Evolutionary conservation across 2,113 vertebrate species (phyloP), one percentile per base, ranked within the genome.

Genomic region (Fulmarus glacialis): DNA sequence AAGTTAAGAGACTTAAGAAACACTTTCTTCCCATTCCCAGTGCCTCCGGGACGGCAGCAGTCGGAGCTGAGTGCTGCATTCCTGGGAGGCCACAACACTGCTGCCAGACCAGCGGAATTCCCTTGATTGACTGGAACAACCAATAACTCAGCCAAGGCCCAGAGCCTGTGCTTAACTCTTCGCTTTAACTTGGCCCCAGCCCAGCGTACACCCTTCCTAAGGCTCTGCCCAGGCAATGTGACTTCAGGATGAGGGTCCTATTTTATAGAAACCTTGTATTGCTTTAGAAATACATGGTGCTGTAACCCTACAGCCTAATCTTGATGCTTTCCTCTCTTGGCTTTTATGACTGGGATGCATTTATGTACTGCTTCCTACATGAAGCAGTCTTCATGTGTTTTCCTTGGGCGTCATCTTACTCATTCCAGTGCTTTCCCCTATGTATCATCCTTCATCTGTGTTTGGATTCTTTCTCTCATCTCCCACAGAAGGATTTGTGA

Each of bases 271-370:
- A 36, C 21, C 26, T 50, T 14, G 24, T 13, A 3, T 34, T 68
- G 34, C 43, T 68, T 62, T 45, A 29, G 68, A 56, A 60, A 5
- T 9, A 1, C 0, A 15, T 7, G 5, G 14, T 6, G 29, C 32
- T 60, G 58, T 34, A 50, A 60, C 36, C 12, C n/a, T 56, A 34
- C 20, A 52, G 17, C 52, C 67, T 48, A 12, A 70, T 30, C 62
- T 40, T 23, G 55, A 8, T 73, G 63, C 24, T 67, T 79, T 79
- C 47, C 53, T 43, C 40, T 60, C 55, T 29, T 55, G 42, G 36
- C 5, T 85, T 64, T 48, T 45, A 34, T 40, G 55, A 10, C 15
- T 12, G 2, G 75, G 52, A 60, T 62, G 29, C 12, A 8, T 86
- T 79, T 29, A 3, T 5, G 9, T 79, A 15, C 62, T 21, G 18